phyloP scores from a whole-genome alignment of 2,113 vertebrate genomes.

The Arizona elegans region DNA sequence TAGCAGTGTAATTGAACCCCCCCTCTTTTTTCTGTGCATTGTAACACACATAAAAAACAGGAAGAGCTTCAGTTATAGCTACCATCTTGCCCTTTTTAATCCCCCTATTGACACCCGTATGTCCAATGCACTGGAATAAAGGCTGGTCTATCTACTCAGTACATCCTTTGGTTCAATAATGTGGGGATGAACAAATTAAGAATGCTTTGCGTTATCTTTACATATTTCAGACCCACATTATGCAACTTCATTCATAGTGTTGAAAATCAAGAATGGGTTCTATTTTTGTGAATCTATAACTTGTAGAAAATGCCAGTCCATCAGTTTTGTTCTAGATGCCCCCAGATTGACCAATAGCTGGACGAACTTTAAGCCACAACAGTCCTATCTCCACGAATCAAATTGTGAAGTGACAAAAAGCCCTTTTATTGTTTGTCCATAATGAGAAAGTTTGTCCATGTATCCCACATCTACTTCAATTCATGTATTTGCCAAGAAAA shows the following conservation, averaged over 20 bases:
- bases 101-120: background rate
- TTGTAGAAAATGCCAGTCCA: background rate
- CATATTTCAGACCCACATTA: background rate
- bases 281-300: background rate
- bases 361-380: background rate
- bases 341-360: background rate
- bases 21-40: background rate
- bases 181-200: background rate
- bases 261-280: background rate
- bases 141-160: background rate
- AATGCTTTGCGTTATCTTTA: background rate
- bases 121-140: background rate
- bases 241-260: background rate
- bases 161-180: background rate
- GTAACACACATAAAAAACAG: background rate
- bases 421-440: too few species aligned
- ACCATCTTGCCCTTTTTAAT: background rate
- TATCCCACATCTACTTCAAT: too few species aligned
- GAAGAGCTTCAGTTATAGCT: background rate
- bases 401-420: too few species aligned
- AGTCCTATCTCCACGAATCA: background rate
- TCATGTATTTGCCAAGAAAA: background rate
- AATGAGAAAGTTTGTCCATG: too few species aligned
- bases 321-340: background rate
- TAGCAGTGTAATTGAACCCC: background rate